A percentile compares a stretch with the other conserved stretches of the same genome.
These are phyloP conservation scores for Pica pica DNA, from an alignment of 2,113 vertebrate species.

Conservation along the genomic window DNA sequence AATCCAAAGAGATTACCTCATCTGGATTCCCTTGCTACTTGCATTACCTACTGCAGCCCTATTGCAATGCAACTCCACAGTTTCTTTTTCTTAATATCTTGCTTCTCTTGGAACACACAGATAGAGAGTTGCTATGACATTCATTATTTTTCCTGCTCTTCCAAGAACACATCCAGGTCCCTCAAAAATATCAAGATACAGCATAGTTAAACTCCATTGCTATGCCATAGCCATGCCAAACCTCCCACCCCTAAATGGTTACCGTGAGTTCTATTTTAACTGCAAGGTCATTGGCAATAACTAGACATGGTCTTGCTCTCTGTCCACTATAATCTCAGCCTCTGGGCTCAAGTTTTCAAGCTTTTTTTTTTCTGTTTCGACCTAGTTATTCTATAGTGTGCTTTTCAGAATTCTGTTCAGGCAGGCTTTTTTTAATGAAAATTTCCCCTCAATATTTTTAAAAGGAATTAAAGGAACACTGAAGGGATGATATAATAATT, in stretches of 20 bases:
- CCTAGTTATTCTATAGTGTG: neutral
- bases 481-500: neutral
- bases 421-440: neutral
- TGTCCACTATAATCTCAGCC: neutral
- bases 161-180: neutral
- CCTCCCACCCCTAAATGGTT: neutral
- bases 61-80: neutral
- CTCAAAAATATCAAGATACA: neutral
- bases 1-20: neutral
- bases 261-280: neutral
- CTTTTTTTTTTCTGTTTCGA: neutral
- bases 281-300: neutral
- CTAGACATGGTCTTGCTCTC: neutral
- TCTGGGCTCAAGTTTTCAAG: neutral
- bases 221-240: neutral
- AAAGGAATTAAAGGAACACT: neutral
- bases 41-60: neutral
- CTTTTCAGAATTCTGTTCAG: neutral
- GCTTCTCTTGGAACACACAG: neutral
- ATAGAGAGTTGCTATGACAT: neutral
- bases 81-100: neutral
- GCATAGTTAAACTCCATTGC: neutral
- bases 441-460: neutral
- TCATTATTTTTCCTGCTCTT: neutral
- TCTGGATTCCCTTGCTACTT: neutral